Evolutionary conservation across 2,797 vertebrate genomes (phyloP), one percentile per base, ranked within the genome.

Genomic region (Diplodus sargus): DNA sequence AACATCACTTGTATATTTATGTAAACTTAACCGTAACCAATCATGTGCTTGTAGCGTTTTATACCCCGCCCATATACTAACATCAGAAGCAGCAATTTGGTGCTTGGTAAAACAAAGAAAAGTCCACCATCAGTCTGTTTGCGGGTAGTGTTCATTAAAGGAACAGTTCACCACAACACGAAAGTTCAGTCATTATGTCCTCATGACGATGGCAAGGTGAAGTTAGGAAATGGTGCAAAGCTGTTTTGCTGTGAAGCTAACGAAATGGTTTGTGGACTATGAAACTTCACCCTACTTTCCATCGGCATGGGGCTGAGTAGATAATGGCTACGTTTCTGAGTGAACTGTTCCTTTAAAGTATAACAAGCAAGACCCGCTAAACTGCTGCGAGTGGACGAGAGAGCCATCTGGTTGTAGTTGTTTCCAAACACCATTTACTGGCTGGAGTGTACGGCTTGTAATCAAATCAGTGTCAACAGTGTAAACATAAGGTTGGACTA

Each of bases 41-140:
- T 34, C 12, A 1, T 76, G 81, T 84, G 79, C 79, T 86, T 71
- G 58, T 78, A 79, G 56, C 7, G 1, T 66, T 61, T 28, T 57
- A 43, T 28, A 54, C 56, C 59, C 72, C 61, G 61, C 39, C 18
- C 48, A 2, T 20, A 30, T 48, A 59, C 10, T 34, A 49, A 16
- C 23, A 14, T 2, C 12, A 30, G 42, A 52, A 82, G 63, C 69
- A 87, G 83, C 79, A 28, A 48, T 73, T 76, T 10, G 65, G 74
- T 72, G 66, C 58, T 6, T 0, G 8, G 59, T 74, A 69, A 82
- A 73, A 62, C 12, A 7, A 52, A 56, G 43, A n/a, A n/a, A 61
- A 61, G 45, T 64, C 66, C 22, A 59, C 48, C 30, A 4, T 69
- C 22, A 22, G 20, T 48, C 52, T 56, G 14, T 70, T 81, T 43